These are phyloP conservation scores for Canis aureus DNA, from an alignment of 2,113 vertebrate species.

Conservation along the genomic window DNA sequence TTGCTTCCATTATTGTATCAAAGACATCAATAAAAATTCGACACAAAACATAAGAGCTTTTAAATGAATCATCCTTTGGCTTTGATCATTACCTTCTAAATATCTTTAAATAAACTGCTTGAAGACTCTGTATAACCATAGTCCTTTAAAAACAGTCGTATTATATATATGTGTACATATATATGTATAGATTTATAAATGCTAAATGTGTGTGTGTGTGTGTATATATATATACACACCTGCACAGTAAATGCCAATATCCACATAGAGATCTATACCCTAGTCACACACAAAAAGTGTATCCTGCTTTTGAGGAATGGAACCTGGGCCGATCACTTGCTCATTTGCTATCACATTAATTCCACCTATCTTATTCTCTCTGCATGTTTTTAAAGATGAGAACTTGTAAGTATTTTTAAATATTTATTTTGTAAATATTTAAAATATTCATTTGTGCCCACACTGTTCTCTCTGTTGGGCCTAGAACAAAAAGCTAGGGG, in stretches of 20 bases:
- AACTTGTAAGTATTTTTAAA: constrained; percentile 8
- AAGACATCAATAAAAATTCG: constrained; percentile 56
- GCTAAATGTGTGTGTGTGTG: neutral
- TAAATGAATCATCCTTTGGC: constrained; percentile 60
- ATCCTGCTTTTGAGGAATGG: neutral
- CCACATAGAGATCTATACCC: neutral
- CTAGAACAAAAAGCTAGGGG: neutral
- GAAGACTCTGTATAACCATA: neutral
- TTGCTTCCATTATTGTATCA: constrained; percentile 59
- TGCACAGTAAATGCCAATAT: neutral
- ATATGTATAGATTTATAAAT: neutral
- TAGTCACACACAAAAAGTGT: neutral
- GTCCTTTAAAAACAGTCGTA: constrained; percentile 36
- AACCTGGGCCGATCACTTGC: neutral
- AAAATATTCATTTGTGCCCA: neutral
- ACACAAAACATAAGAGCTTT: constrained; percentile 58
- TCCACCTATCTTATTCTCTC: neutral
- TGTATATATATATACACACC: neutral
- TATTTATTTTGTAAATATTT: constrained; percentile 21
- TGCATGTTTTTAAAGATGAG: neutral
- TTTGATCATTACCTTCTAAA: constrained; percentile 43
- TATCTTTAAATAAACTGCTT: constrained; percentile 55
- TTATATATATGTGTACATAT: neutral
- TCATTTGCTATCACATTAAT: neutral
- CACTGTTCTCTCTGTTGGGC: neutral